phyloP scores from a whole-genome alignment of 1,140 invertebrate species.

The Magallana ariakensis region DNA sequence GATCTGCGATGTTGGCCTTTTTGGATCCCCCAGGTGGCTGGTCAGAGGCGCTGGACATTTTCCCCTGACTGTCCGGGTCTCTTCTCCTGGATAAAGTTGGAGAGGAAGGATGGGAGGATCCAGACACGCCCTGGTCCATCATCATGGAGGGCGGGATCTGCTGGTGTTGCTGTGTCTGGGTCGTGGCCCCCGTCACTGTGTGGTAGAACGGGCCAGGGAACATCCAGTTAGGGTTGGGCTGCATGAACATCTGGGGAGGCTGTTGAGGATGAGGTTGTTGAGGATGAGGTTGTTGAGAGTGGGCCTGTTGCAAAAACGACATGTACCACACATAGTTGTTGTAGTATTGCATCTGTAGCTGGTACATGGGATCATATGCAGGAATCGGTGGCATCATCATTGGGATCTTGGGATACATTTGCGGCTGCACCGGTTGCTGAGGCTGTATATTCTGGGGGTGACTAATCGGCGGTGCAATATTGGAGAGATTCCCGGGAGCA shows the following conservation, averaged over 20 bases:
- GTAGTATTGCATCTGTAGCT: slow-evolving; percentile 43
- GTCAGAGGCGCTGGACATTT: not conserved
- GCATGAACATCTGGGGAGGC: slow-evolving; percentile 41
- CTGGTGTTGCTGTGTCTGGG: slow-evolving; percentile 41
- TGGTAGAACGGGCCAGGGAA: slow-evolving; percentile 47
- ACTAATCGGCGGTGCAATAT: not conserved
- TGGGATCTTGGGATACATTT: slow-evolving; percentile 13
- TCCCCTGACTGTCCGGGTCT: slow-evolving; percentile 41
- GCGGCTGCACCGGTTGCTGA: slow-evolving; percentile 36
- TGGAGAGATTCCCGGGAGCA: slow-evolving; percentile 50
- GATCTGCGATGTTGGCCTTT: slow-evolving; percentile 40
- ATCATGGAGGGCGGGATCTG: slow-evolving; percentile 46
- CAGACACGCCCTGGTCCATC: slow-evolving; percentile 7
- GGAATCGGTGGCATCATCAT: slow-evolving; percentile 45
- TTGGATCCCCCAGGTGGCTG: slow-evolving; percentile 27
- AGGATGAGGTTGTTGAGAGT: not conserved
- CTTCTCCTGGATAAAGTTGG: slow-evolving; percentile 48
- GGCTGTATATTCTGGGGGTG: slow-evolving; percentile 39
- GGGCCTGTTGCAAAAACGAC: slow-evolving; percentile 34
- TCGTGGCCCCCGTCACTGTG: slow-evolving; percentile 12
- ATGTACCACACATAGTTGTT: slow-evolving; percentile 34
- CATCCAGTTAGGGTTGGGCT: slow-evolving; percentile 41
- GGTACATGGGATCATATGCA: slow-evolving; percentile 43
- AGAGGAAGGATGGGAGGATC: slow-evolving; percentile 51
- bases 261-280: slow-evolving; percentile 17